Conservation (phyloP, 2,888 invertebrate species). For the Agapetus fuscipes region DNA sequence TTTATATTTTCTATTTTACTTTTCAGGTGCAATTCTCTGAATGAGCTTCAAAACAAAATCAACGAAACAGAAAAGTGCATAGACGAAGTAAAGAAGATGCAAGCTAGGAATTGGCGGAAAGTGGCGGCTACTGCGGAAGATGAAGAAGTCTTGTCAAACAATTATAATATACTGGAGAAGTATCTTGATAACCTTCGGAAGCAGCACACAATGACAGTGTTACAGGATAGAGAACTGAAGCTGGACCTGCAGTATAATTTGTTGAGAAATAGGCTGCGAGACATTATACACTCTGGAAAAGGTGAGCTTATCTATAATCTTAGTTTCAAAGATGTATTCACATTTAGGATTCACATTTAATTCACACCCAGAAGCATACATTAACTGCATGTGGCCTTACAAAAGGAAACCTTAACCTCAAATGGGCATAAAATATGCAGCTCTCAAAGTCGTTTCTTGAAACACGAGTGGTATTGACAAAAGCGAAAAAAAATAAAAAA, state of each 20-base stretch:
- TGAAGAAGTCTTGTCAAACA: neutral
- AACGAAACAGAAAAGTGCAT: conserved; percentile 8
- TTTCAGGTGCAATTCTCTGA: conserved; percentile 13
- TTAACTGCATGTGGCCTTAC: too few relatives aligned
- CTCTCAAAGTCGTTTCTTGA: too few relatives aligned
- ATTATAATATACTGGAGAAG: conserved; percentile 3
- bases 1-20: too few relatives aligned
- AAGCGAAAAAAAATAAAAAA: too few relatives aligned
- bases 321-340: too few relatives aligned
- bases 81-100: conserved; percentile 3
- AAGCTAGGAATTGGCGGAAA: neutral
- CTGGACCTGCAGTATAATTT: conserved; percentile 73
- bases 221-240: conserved; percentile 71
- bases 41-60: conserved; percentile 12
- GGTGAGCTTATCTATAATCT: conserved; percentile 40
- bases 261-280: conserved; percentile 63
- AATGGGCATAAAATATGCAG: too few relatives aligned
- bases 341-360: too few relatives aligned
- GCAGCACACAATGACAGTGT: conserved; percentile 27
- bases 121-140: neutral
- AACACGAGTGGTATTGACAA: too few relatives aligned
- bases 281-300: conserved; percentile 47
- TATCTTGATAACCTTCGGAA: conserved; percentile 7
- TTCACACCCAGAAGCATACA: too few relatives aligned
- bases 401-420: too few relatives aligned